These are phyloP conservation scores for Muscina levida DNA, from an alignment of 2,888 invertebrate genomes.

Conservation along the genomic window DNA sequence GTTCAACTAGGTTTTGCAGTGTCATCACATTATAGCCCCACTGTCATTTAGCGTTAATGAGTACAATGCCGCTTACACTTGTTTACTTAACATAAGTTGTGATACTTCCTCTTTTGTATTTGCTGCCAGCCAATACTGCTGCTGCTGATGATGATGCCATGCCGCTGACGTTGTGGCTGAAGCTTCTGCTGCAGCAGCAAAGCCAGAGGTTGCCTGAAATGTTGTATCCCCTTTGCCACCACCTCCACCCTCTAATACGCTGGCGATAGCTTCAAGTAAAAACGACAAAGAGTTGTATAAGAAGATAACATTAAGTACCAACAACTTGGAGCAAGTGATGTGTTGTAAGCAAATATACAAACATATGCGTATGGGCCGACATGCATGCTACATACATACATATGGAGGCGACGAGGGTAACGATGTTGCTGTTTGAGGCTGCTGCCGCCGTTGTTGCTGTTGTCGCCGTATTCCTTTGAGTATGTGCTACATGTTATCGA, in stretches of 20 bases:
- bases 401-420: not conserved
- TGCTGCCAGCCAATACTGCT: constrained; percentile 25
- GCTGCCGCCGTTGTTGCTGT: constrained; percentile 9
- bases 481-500: constrained; percentile 53
- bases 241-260: not conserved
- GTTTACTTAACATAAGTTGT: constrained; percentile 56
- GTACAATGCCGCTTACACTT: constrained; percentile 56
- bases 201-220: not conserved
- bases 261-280: not conserved
- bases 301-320: constrained; percentile 20
- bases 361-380: not conserved
- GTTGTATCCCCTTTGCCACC: not conserved
- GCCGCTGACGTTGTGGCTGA: constrained; percentile 23
- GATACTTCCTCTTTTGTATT: constrained; percentile 52
- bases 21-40: no score
- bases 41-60: constrained; percentile 46
- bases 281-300: not conserved
- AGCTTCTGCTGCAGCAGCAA: constrained; percentile 34
- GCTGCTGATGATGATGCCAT: constrained; percentile 24
- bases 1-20: no score
- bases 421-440: constrained; percentile 13
- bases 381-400: not conserved
- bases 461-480: constrained; percentile 39
- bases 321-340: constrained; percentile 41
- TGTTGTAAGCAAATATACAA: constrained; percentile 29